A percentile compares a stretch with the other conserved stretches of the same genome.
These are phyloP conservation scores for Lamellibrachia satsuma DNA, from an alignment of 2,888 invertebrate genomes.

Conservation along the genomic window DNA sequence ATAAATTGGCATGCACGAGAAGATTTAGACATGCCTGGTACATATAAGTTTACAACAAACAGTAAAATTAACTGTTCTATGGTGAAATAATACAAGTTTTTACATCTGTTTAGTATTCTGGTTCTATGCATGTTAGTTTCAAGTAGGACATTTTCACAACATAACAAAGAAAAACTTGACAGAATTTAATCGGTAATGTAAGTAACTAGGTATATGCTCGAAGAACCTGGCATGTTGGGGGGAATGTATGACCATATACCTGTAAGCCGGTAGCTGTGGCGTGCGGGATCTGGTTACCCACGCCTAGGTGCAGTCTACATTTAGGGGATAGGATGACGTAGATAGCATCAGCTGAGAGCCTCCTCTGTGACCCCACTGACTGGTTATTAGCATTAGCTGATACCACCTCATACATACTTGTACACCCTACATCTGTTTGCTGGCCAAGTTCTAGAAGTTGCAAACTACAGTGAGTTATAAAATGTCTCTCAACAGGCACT, in stretches of 20 bases:
- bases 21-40: background rate
- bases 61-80: background rate
- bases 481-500: background rate
- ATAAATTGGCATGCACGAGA: no score
- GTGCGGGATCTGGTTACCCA: background rate
- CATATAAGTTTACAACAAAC: background rate
- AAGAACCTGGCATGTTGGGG: background rate
- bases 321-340: background rate
- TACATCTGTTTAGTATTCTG: background rate
- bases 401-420: background rate
- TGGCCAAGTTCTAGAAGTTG: background rate
- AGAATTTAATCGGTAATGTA: background rate
- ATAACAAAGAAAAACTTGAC: background rate
- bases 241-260: constrained; percentile 5
- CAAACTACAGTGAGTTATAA: constrained; percentile 6
- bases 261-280: background rate
- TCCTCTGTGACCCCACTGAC: background rate
- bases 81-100: background rate
- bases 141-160: background rate
- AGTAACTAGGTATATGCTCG: background rate
- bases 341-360: background rate
- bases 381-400: background rate
- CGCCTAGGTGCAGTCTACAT: no score
- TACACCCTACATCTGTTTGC: background rate
- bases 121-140: background rate